Evolutionary conservation across 2,113 vertebrate species (phyloP).

Genomic region (Alaudala cheleensis): DNA sequence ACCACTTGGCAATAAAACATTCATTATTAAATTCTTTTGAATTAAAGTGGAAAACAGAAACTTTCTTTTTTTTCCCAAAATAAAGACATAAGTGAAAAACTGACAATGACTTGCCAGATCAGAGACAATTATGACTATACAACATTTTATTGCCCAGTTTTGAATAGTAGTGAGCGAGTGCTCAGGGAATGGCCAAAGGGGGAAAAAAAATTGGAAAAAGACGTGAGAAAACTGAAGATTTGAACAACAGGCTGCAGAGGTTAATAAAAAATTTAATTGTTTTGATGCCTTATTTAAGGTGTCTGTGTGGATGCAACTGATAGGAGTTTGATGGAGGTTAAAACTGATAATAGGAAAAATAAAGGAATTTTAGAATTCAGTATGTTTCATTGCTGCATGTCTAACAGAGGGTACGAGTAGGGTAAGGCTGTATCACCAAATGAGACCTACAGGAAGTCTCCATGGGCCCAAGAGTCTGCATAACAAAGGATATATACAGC

Average conservation of each 20-base stretch:
- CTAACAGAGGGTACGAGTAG: neutral
- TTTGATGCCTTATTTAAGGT: neutral
- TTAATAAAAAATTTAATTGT: neutral
- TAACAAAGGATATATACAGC: neutral
- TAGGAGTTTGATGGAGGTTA: neutral
- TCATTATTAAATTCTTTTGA: neutral
- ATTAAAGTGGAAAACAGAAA: conserved; percentile 5
- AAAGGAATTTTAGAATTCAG: neutral
- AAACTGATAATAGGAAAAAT: neutral
- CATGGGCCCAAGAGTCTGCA: neutral
- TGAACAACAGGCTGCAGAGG: neutral
- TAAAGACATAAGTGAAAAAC: neutral
- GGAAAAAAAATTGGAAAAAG: neutral
- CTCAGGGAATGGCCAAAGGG: neutral
- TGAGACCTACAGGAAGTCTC: neutral
- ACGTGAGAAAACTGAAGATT: neutral
- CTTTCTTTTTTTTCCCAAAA: neutral
- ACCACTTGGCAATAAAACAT: neutral
- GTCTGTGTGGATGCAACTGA: neutral
- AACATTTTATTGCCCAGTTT: neutral
- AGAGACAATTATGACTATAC: neutral
- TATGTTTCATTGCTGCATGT: neutral
- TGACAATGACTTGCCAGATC: neutral
- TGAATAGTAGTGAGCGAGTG: neutral
- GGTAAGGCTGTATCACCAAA: neutral